Conservation (phyloP, 2,113 vertebrate species). For the Raphicerus campestris region DNA sequence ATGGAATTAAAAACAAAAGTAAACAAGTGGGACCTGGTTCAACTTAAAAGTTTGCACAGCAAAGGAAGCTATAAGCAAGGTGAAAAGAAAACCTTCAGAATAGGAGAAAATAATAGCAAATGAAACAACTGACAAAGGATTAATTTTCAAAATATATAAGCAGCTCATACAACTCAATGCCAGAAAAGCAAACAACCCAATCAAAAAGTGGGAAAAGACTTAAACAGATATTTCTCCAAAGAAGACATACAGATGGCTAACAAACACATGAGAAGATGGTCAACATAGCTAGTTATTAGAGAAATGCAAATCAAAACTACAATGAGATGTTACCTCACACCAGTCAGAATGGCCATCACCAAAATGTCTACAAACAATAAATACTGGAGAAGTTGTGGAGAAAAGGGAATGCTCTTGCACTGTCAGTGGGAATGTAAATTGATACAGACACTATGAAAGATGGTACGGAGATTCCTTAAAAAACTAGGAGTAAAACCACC, state of each 20-base stretch:
- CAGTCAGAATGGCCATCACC: not conserved
- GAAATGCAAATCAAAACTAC: not conserved
- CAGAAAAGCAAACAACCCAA: not conserved
- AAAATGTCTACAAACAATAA: not conserved
- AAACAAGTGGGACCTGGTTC: not conserved
- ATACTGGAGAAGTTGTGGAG: not conserved
- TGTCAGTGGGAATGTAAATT: not conserved
- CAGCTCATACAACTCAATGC: not conserved
- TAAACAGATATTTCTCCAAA: not conserved
- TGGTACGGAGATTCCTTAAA: not conserved
- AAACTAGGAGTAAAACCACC: not conserved
- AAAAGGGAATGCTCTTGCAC: not conserved
- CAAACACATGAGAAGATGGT: not conserved
- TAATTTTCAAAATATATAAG: not conserved
- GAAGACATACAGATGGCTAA: not conserved
- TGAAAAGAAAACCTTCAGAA: not conserved
- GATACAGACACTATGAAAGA: not conserved
- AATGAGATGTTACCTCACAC: not conserved
- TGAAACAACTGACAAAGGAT: not conserved
- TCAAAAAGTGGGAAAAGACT: not conserved
- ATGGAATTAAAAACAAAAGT: not conserved
- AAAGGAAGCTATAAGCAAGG: not conserved
- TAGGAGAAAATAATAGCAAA: not conserved
- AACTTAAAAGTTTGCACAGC: not conserved
- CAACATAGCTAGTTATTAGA: not conserved